These are phyloP conservation scores for Dermolepida albohirtum DNA, from an alignment of 2,888 invertebrate species.

Conservation along the genomic window DNA sequence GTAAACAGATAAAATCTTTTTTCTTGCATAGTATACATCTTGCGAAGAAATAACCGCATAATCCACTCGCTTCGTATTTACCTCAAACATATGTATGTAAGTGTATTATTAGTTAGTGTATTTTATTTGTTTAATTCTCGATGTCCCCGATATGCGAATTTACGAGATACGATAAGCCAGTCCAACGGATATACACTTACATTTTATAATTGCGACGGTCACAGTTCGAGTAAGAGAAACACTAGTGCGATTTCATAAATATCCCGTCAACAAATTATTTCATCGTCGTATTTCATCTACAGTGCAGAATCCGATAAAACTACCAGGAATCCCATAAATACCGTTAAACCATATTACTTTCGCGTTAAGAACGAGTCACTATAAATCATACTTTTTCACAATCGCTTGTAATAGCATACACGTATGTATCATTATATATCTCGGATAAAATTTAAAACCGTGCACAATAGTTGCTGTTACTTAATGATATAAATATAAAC, in stretches of 20 bases:
- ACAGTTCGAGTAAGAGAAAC: slow-evolving; percentile 2
- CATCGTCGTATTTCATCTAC: slow-evolving; percentile 45
- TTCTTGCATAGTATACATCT: no score
- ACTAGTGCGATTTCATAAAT: slow-evolving; percentile 44
- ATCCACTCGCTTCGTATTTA: no score
- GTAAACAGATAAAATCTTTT: no score
- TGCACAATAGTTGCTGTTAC: no score
- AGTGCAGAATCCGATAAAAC: background rate
- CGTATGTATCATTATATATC: no score
- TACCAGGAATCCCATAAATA: background rate
- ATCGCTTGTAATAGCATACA: background rate
- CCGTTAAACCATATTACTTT: background rate
- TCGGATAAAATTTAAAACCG: no score
- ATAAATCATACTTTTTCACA: background rate
- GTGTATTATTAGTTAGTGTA: slow-evolving; percentile 33
- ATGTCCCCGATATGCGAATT: slow-evolving; percentile 27
- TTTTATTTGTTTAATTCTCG: slow-evolving; percentile 36
- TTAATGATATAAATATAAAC: no score
- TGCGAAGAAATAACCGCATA: no score
- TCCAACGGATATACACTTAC: slow-evolving; percentile 1
- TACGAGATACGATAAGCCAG: slow-evolving; percentile 31
- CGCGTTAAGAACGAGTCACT: background rate
- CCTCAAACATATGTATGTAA: background rate
- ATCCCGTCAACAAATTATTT: slow-evolving; percentile 47
- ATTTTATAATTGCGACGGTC: slow-evolving; percentile 14